Evolutionary conservation across 2,888 invertebrate genomes (phyloP).

Genomic region (Phorcus lineatus): DNA sequence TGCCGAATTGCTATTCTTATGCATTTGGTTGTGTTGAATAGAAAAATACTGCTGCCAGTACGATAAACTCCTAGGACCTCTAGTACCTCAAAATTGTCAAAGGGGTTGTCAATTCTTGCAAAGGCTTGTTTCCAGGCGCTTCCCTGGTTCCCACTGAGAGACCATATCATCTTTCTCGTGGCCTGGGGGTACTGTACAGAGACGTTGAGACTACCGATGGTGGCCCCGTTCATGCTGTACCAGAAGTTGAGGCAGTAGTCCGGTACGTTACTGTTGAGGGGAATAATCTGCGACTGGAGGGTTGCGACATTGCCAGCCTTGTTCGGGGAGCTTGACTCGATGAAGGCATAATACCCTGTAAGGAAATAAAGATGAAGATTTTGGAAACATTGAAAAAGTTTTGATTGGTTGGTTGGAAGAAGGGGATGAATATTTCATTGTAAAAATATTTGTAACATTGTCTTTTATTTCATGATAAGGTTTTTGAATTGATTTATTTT

Average conservation of each 20-base stretch:
- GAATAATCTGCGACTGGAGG: constrained; percentile 57
- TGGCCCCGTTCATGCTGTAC: constrained; percentile 68
- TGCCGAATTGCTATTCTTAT: no score
- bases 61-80: no score
- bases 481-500: no score
- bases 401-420: no score
- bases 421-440: no score
- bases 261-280: constrained; percentile 30
- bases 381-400: no score
- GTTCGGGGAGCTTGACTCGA: constrained; percentile 60
- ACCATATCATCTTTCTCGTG: constrained; percentile 33
- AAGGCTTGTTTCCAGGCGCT: constrained; percentile 57
- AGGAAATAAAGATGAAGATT: neutral
- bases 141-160: constrained; percentile 49
- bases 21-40: no score
- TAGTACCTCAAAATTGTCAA: constrained; percentile 54
- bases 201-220: constrained; percentile 63
- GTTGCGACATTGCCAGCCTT: constrained; percentile 74
- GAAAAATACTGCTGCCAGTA: no score
- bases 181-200: constrained; percentile 41
- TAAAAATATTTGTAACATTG: no score
- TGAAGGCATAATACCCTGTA: constrained; percentile 62
- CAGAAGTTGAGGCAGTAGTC: constrained; percentile 68
- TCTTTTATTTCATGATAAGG: no score
- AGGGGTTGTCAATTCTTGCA: constrained; percentile 46